These are phyloP conservation scores for Gambusia holbrooki DNA, from an alignment of 2,113 vertebrate species.

Conservation along the genomic window DNA sequence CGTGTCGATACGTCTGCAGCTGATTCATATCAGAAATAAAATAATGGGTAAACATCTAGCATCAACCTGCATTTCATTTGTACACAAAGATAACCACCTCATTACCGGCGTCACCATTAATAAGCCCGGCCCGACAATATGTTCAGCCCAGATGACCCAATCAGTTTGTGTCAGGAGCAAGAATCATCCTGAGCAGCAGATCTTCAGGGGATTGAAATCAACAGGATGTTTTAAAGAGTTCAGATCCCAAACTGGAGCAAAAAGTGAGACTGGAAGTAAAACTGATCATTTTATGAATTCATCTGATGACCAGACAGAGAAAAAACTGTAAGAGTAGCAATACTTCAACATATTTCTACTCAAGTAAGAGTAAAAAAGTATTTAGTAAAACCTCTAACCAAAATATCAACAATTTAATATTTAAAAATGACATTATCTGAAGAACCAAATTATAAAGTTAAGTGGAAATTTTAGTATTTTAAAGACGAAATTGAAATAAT, in stretches of 20 bases:
- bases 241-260: conserved; percentile 31
- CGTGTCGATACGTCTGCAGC: conserved; percentile 37
- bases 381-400: too few species aligned
- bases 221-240: conserved; percentile 52
- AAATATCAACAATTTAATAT: too few species aligned
- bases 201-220: conserved; percentile 58
- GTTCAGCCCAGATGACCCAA: conserved; percentile 44
- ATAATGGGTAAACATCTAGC: conserved; percentile 55
- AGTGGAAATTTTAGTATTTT: too few species aligned
- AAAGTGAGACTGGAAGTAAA: conserved; percentile 28
- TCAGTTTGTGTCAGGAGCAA: conserved; percentile 48
- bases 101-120: conserved; percentile 64
- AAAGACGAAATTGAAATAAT: too few species aligned
- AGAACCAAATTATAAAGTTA: too few species aligned
- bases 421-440: too few species aligned
- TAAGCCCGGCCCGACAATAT: conserved; percentile 38
- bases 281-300: conserved; percentile 23
- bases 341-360: too few species aligned
- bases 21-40: conserved; percentile 22
- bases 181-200: conserved; percentile 37
- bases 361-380: too few species aligned
- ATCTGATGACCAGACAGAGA: conserved; percentile 16
- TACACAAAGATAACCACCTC: conserved; percentile 55
- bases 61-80: conserved; percentile 58
- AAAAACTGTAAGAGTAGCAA: too few species aligned